These are phyloP conservation scores for Eustalomyia histrio DNA, from an alignment of 2,888 invertebrate species.

Conservation along the genomic window DNA sequence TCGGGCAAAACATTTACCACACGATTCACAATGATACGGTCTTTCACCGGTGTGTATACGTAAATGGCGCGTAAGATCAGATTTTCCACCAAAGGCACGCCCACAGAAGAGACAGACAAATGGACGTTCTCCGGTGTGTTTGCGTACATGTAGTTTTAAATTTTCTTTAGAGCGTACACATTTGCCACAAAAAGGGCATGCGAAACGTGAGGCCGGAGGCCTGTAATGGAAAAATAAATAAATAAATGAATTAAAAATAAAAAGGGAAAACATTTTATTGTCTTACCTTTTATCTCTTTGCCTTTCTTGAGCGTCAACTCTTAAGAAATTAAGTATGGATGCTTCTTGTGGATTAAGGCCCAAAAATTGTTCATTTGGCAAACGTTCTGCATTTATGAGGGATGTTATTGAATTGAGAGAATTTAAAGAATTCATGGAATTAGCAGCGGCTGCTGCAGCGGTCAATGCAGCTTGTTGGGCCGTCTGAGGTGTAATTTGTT, in stretches of 20 bases:
- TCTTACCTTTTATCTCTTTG: constrained; percentile 83
- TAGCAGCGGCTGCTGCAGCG: constrained; percentile 69
- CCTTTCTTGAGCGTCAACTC: constrained; percentile 82
- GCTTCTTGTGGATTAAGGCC: constrained; percentile 81
- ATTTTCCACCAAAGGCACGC: constrained; percentile 92
- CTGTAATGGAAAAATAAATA: constrained; percentile 64
- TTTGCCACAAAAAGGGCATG: constrained; percentile 93
- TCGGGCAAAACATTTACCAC: constrained; percentile 94
- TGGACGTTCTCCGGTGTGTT: constrained; percentile 93
- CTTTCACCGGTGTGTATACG: constrained; percentile 94
- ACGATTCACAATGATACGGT: constrained; percentile 94
- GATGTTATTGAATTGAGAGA: constrained; percentile 76
- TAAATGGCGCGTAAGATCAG: constrained; percentile 91
- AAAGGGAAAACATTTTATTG: not conserved
- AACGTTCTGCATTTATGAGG: constrained; percentile 82
- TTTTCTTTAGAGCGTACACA: constrained; percentile 94
- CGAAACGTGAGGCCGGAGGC: constrained; percentile 83
- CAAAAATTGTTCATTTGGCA: constrained; percentile 81
- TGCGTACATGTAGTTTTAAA: constrained; percentile 91
- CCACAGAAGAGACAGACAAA: constrained; percentile 95
- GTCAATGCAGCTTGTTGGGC: constrained; percentile 67
- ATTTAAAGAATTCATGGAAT: constrained; percentile 73
- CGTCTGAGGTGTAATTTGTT: constrained; percentile 60
- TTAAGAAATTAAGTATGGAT: constrained; percentile 84
- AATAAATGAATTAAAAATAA: not conserved